phyloP scores from a whole-genome alignment of 2,797 vertebrate genomes.

The Arvicola amphibius region DNA sequence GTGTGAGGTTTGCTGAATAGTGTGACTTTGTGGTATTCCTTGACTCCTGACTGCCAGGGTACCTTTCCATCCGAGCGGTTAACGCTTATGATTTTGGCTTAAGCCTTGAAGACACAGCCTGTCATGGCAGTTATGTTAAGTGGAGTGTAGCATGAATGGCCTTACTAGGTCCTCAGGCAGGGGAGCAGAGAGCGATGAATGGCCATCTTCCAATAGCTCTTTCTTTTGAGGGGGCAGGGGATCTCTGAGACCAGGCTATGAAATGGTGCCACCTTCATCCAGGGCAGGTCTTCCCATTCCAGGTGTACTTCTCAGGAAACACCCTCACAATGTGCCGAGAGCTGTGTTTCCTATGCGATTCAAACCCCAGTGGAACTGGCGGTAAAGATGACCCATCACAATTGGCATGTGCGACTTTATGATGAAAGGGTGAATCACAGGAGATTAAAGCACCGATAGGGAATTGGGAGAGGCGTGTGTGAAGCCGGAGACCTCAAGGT shows the following conservation, averaged over 20 bases:
- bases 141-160: background rate
- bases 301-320: background rate
- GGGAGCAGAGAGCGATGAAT: background rate
- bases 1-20: background rate
- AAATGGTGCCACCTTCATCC: too few species aligned
- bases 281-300: background rate
- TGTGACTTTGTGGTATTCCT: background rate
- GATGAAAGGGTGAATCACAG: background rate
- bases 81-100: background rate
- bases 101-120: background rate
- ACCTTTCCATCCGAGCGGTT: background rate
- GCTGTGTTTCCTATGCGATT: background rate
- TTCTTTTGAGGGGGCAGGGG: accelerated
- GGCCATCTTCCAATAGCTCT: background rate
- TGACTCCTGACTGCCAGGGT: background rate
- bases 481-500: background rate
- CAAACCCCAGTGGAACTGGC: background rate
- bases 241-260: background rate
- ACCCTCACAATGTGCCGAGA: background rate
- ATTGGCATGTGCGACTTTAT: background rate
- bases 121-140: too few species aligned
- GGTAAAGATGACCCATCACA: background rate
- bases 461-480: accelerated
- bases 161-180: background rate
- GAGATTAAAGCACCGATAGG: background rate